These are phyloP conservation scores for Heliconius nattereri DNA, from an alignment of 1,140 invertebrate species.

Conservation along the genomic window DNA sequence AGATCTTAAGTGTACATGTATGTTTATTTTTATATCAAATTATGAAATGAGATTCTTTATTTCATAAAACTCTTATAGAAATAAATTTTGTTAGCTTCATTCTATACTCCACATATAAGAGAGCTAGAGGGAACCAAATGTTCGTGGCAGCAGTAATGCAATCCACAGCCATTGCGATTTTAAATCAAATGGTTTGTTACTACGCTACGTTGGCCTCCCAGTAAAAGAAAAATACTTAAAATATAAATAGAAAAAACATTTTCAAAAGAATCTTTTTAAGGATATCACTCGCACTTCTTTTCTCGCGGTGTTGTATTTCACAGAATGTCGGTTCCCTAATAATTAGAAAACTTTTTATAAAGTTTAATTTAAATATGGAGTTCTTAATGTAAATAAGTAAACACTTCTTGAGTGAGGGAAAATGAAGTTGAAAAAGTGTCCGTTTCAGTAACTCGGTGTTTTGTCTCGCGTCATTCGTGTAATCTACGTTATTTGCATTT, in stretches of 20 bases:
- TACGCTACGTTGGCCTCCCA: no score
- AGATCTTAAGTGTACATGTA: no score
- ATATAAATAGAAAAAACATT: not conserved
- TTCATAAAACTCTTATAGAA: no score
- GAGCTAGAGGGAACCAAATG: no score
- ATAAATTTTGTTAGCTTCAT: no score
- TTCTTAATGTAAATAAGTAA: not conserved
- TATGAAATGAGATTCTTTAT: no score
- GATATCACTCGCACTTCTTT: not conserved
- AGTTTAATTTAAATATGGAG: not conserved
- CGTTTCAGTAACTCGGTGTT: not conserved
- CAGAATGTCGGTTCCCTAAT: not conserved
- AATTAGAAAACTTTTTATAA: slow-evolving; percentile 1
- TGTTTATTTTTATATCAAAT: no score
- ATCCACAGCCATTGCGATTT: no score
- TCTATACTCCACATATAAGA: no score
- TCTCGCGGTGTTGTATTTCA: not conserved
- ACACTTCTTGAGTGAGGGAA: not conserved
- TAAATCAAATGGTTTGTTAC: no score
- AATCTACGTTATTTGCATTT: no score
- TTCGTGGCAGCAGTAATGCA: no score
- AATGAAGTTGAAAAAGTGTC: not conserved
- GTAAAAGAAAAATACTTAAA: not conserved
- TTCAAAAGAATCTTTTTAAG: not conserved
- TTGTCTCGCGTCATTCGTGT: not conserved